phyloP scores from a whole-genome alignment of 2,113 vertebrate genomes.

The Peromyscus polionotus region DNA sequence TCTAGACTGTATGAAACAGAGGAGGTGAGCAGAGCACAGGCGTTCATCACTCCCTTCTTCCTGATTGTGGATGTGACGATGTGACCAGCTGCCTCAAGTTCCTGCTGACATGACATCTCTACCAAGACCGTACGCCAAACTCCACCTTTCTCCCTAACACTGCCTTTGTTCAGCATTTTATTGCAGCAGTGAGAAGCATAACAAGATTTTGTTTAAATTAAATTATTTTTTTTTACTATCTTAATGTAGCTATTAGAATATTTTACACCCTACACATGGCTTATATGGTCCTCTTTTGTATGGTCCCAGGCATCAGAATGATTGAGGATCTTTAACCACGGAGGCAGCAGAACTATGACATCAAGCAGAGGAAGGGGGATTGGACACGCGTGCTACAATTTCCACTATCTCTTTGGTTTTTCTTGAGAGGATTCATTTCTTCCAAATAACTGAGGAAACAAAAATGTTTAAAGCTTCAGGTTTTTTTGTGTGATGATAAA shows the following conservation, averaged over 20 bases:
- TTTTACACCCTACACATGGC: not conserved
- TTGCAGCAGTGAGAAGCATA: not conserved
- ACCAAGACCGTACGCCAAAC: not conserved
- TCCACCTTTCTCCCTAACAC: not conserved
- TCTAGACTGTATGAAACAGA: not conserved
- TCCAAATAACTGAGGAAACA: constrained; percentile 21
- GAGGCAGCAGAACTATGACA: accelerated
- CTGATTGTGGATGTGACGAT: not conserved
- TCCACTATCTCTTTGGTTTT: not conserved
- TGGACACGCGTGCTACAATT: not conserved
- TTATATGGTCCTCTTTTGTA: not conserved
- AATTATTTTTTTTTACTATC: not conserved
- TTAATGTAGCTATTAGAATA: not conserved
- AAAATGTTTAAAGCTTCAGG: constrained; percentile 26
- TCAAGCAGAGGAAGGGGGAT: not conserved
- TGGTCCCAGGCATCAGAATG: not conserved
- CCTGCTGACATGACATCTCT: not conserved
- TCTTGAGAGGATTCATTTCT: constrained; percentile 16
- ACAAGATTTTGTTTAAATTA: not conserved
- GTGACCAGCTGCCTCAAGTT: not conserved
- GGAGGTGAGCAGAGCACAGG: not conserved
- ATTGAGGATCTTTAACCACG: not conserved
- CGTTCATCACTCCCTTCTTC: not conserved
- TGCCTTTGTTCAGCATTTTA: not conserved
- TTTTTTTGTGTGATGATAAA: constrained; percentile 13